A percentile compares a stretch with the other conserved stretches of the same genome.
These are phyloP conservation scores for Fissipunctia ypsillon DNA, from an alignment of 2,888 invertebrate genomes.

Conservation along the genomic window DNA sequence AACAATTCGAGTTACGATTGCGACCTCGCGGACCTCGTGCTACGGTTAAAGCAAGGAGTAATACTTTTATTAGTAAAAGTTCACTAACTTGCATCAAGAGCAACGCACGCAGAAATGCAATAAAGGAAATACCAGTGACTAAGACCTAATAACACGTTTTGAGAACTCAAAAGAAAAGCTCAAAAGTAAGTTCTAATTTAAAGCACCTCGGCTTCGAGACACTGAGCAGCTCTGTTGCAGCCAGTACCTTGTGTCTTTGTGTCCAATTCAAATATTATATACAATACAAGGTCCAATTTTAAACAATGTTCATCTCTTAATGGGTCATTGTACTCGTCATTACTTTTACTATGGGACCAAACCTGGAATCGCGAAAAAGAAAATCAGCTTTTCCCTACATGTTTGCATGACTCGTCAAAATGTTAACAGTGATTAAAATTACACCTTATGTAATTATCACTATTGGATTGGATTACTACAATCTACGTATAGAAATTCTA, in stretches of 20 bases:
- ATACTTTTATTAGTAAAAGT: constrained; percentile 43
- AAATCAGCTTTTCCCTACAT: too few relatives aligned
- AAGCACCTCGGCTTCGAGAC: not conserved
- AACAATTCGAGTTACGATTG: not conserved
- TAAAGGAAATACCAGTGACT: constrained; percentile 37
- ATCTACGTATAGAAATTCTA: not conserved
- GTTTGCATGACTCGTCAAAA: too few relatives aligned
- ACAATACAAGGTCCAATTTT: too few relatives aligned
- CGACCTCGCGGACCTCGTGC: not conserved
- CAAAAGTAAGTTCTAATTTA: constrained; percentile 2
- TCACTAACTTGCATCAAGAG: constrained; percentile 44
- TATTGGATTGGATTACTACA: not conserved
- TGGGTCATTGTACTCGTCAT: too few relatives aligned
- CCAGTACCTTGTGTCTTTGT: too few relatives aligned
- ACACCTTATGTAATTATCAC: too few relatives aligned
- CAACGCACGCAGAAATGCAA: constrained; percentile 31
- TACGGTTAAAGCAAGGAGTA: constrained; percentile 5
- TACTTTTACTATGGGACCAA: too few relatives aligned
- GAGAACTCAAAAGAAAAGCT: not conserved
- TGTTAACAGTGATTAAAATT: too few relatives aligned
- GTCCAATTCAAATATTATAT: not conserved
- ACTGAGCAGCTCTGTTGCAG: not conserved
- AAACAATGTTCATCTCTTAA: too few relatives aligned
- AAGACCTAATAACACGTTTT: constrained; percentile 29
- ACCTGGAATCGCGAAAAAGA: too few relatives aligned